Evolutionary conservation across 1,140 invertebrate species (phyloP), one percentile per base, ranked within the genome.

Genomic region (Drosophila watanabei): DNA sequence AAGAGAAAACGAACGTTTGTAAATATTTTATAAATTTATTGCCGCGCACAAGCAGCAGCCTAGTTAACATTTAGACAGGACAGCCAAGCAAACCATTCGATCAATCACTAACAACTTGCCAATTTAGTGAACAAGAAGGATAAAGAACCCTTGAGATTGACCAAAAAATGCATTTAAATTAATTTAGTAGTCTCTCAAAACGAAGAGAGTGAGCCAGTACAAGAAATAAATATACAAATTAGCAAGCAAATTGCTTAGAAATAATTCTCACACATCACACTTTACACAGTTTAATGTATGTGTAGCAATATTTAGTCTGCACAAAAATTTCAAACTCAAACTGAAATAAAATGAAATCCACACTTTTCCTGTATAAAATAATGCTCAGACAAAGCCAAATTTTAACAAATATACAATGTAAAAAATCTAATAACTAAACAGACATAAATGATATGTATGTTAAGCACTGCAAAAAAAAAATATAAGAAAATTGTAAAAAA

Each of bases 331-430:
- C 46, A 75, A 24, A n/a, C n/a, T n/a, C n/a, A n/a, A 24, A 49
- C 41, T 63, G 68, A 63, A 48, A 32, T 11, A 37, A 33, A 78
- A 60, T 20, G 59, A 49, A 49, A 75, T 61, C 49, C 35, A 37
- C 48, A 85, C 20, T 39, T 77, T 77, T 91, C 58, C 73, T 89
- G 86, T 89, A 89, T 72, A 90, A 80, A 86, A 52, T 75, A 91
- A 82, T 91, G 87, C 82, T 90, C 86, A 90, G 79, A 91, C 41
- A 32, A 90, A 80, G 82, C 87, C 82, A 90, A 90, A 91, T 91
- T 90, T 82, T 86, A 87, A 91, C 52, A 75, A 61, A 43, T 73
- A 70, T 70, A 86, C 60, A 69, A 71, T 90, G 82, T 87, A 89
- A 91, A 90, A 89, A 69, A 56, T n/a, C 18, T n/a, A 73, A 75